Evolutionary conservation across 2,113 vertebrate species (phyloP).

Genomic region (Corydoras maculifer): DNA sequence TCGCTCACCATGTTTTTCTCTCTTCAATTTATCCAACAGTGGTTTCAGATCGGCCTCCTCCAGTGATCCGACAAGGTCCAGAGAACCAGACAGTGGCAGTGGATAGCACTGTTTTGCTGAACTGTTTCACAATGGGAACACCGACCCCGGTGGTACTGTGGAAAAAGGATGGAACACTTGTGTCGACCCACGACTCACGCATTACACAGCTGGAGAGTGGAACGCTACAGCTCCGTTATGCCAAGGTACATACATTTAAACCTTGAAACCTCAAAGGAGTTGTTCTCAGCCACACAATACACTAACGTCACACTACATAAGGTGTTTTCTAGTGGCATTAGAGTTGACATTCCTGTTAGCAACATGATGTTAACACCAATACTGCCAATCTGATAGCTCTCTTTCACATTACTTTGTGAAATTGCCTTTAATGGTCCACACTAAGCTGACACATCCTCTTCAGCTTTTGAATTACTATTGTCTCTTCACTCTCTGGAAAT

Average conservation of each 20-base stretch:
- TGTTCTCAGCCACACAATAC: neutral
- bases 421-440: conserved; percentile 22
- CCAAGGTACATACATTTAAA: conserved; percentile 70
- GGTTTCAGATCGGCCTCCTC: conserved; percentile 91
- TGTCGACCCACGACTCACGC: conserved; percentile 91
- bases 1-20: conserved; percentile 1
- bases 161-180: conserved; percentile 83
- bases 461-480: conserved; percentile 9
- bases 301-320: neutral
- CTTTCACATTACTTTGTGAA: conserved; percentile 11
- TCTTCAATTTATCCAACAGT: conserved; percentile 62
- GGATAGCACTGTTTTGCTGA: conserved; percentile 83
- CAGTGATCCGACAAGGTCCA: conserved; percentile 90
- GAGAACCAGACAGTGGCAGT: conserved; percentile 93
- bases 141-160: conserved; percentile 87
- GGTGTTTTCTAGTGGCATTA: neutral
- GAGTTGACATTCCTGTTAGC: neutral
- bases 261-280: neutral
- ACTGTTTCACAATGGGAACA: conserved; percentile 79
- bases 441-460: conserved; percentile 20
- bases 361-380: neutral
- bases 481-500: conserved; percentile 9
- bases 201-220: conserved; percentile 87
- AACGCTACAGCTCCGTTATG: conserved; percentile 86
- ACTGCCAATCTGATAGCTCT: neutral